phyloP scores from a whole-genome alignment of 2,113 vertebrate species.

The Eudyptes chrysolophus region DNA sequence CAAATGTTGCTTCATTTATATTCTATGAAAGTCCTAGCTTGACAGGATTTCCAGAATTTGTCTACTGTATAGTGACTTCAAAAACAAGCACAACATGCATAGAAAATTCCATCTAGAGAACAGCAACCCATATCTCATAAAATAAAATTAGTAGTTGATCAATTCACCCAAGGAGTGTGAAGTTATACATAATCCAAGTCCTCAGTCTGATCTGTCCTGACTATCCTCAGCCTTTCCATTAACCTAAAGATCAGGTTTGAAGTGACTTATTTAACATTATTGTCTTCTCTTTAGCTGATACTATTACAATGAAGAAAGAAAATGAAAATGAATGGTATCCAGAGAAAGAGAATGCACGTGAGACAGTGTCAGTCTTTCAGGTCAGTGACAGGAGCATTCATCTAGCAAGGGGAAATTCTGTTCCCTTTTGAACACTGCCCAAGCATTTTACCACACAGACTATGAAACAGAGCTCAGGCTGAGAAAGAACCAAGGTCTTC shows the following conservation, averaged over 20 bases:
- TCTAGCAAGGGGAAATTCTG: not conserved
- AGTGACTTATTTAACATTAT: not conserved
- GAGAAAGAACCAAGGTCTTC: not conserved
- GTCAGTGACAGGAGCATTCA: not conserved
- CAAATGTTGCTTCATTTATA: not conserved
- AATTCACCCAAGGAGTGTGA: not conserved
- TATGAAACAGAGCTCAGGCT: not conserved
- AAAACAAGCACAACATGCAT: not conserved
- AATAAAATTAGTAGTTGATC: not conserved
- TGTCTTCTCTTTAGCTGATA: not conserved
- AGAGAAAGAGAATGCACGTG: not conserved
- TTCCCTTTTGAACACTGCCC: not conserved
- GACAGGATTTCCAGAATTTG: not conserved
- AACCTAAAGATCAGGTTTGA: not conserved
- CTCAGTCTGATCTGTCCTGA: not conserved
- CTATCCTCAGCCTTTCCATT: not conserved
- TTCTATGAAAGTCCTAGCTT: not conserved
- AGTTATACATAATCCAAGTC: not conserved
- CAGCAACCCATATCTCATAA: not conserved
- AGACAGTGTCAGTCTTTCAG: not conserved
- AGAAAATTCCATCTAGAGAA: not conserved
- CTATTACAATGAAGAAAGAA: not conserved
- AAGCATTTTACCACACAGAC: not conserved
- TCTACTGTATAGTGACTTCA: not conserved
- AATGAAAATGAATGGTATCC: not conserved